Evolutionary conservation across 2,888 invertebrate genomes (phyloP).

Genomic region (Laspeyria flexula): DNA sequence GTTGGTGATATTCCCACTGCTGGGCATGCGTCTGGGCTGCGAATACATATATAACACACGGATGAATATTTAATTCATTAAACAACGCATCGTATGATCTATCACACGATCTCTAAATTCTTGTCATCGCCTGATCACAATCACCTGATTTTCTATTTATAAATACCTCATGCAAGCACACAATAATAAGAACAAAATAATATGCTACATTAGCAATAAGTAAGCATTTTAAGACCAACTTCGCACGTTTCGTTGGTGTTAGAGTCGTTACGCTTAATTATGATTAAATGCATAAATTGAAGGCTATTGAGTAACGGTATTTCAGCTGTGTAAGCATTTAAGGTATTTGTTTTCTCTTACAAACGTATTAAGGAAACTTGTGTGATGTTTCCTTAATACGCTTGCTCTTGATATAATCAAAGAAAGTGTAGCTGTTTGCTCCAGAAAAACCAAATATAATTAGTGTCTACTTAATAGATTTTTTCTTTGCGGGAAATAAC

Average conservation of each 20-base stretch:
- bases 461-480: too few species aligned
- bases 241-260: slow-evolving; percentile 1
- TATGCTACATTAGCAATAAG: background rate
- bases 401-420: too few species aligned
- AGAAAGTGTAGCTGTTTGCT: too few species aligned
- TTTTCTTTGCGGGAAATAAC: too few species aligned
- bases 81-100: background rate
- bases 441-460: too few species aligned
- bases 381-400: too few species aligned
- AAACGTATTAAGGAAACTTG: background rate
- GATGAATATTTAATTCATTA: too few species aligned
- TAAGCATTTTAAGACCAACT: background rate
- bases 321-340: slow-evolving; percentile 5
- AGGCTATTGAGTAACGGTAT: background rate
- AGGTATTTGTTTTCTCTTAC: background rate
- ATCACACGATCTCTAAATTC: slow-evolving; percentile 4
- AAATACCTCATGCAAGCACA: background rate
- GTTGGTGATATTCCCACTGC: too few species aligned
- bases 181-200: background rate
- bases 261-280: background rate
- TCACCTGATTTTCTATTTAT: slow-evolving; percentile 11
- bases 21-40: too few species aligned
- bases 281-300: background rate
- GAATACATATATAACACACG: too few species aligned
- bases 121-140: slow-evolving; percentile 5